These are phyloP conservation scores for Heteractis magnifica DNA, from an alignment of 92 coral and sea anemone genomes.

Conservation along the genomic window DNA sequence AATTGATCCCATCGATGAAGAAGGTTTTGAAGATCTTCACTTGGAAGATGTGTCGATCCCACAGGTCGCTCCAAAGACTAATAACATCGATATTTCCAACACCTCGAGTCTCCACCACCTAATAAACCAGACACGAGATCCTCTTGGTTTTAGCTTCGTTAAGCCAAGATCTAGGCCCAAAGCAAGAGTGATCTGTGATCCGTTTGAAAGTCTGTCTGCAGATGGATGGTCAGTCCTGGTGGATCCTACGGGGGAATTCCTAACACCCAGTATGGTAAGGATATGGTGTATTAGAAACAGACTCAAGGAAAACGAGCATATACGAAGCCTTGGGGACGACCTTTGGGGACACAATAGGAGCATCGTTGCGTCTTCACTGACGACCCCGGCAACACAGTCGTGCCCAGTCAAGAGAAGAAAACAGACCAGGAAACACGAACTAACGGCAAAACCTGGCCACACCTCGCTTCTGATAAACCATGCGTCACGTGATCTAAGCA, in stretches of 20 bases:
- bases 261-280: constrained; percentile 24
- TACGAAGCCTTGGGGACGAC: neutral
- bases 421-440: constrained; percentile 7
- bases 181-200: constrained; percentile 5
- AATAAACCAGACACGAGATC: neutral
- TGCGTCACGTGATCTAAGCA: neutral
- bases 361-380: too few species aligned
- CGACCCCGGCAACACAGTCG: too few species aligned
- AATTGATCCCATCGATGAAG: neutral
- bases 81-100: neutral
- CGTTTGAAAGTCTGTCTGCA: neutral
- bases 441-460: constrained; percentile 27
- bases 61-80: neutral
- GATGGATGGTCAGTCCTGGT: constrained; percentile 30
- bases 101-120: neutral
- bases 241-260: constrained; percentile 13
- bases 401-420: neutral
- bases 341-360: too few species aligned
- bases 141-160: neutral
- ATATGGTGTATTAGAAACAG: constrained; percentile 15
- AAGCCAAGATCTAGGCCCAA: neutral
- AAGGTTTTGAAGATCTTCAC: neutral
- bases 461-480: constrained; percentile 6
- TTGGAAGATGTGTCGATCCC: neutral
- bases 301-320: neutral